Base-by-base conservation (phyloP, 2,797 vertebrate species). In the Tapera naevia region DNA sequence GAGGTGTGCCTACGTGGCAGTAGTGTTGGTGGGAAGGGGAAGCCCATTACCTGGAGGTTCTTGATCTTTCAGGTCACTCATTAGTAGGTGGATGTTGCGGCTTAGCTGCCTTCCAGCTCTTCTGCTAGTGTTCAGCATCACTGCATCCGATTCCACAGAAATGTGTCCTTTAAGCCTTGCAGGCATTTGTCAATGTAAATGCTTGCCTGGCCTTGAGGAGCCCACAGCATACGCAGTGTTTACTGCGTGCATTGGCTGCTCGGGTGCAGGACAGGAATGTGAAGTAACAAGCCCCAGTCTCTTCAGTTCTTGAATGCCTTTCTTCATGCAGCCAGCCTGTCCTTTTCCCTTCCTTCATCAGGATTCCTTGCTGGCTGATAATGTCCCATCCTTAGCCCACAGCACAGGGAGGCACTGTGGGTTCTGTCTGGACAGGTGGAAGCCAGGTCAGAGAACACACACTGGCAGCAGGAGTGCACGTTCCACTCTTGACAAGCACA, bases 221-320 rank as follows among this genome's bases (percentile, higher is more conserved):
- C 41, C 37, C 9, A 9, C 15, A 53, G 48, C 13, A 5, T 7
- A 22, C 1, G 0, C 3, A 13, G 56, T 0, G 0, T 85, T 23
- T 43, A 7, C 15, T 73, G 39, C 0, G 0, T 83, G 28, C 46
- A 2, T 3, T 15, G 21, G 30, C 64, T 92, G 72, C 72, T 74
- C 37, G 14, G 39, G 21, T 46, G 41, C 56, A 28, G 62, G 56
- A 75, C 54, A 48, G 58, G 61, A 86, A 33, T 0, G 0, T 53
- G 60, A 84, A 71, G 35, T 45, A 28, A 62, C 45, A 66, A 58
- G 46, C 46, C 27, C 14, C 27, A 18, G 8, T 88, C 69, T 86
- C 32, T 65, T 39, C 8, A 45, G 27, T 53, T 60, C 7, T 11
- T 78, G 41, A 58, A 57, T 0, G 0, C 17, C 5, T 10, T 18